Evolutionary conservation across 2,888 invertebrate species (phyloP).

Genomic region (Pantelozetes paolii): DNA sequence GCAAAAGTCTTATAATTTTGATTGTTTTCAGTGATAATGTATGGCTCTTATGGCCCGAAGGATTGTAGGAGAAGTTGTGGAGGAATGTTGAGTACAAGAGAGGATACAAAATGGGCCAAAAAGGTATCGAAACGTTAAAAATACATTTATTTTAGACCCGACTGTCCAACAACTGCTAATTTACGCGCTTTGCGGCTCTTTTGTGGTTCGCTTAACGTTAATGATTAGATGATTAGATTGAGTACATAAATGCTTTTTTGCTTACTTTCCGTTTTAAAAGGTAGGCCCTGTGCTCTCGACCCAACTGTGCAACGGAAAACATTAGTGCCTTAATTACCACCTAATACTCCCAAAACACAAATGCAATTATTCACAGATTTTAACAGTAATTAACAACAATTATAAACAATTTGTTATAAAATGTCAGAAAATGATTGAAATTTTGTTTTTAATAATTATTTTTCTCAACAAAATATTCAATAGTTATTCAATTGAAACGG

Average conservation of each 20-base stretch:
- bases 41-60: constrained; percentile 13
- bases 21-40: not conserved
- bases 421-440: no score
- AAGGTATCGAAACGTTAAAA: constrained; percentile 4
- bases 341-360: not conserved
- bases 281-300: not conserved
- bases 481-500: not conserved
- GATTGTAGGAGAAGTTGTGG: constrained; percentile 3
- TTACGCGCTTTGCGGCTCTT: constrained; percentile 23
- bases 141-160: constrained; percentile 5
- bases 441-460: no score
- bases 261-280: not conserved
- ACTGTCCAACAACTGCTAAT: constrained; percentile 25
- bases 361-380: not conserved
- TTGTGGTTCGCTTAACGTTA: constrained; percentile 20
- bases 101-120: not conserved
- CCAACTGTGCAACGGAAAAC: not conserved
- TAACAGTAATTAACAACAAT: not conserved
- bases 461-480: no score
- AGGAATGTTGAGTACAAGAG: not conserved
- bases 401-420: not conserved
- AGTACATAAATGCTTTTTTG: not conserved
- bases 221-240: not conserved
- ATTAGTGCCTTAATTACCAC: not conserved
- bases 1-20: not conserved